These are phyloP conservation scores for Phalera bucephala DNA, from an alignment of 2,888 invertebrate species.

Conservation along the genomic window DNA sequence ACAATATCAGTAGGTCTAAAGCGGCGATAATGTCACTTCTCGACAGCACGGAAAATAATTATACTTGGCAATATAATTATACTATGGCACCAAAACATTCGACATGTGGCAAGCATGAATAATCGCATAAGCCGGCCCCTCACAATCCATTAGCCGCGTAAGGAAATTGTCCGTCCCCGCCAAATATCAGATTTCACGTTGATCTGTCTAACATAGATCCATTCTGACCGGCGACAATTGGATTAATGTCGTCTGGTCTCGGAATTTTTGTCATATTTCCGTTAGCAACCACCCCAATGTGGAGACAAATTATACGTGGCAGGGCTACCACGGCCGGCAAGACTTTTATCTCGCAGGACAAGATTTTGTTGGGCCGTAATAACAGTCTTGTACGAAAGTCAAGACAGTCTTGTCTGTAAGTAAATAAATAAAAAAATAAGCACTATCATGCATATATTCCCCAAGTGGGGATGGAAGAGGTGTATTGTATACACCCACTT, in stretches of 20 bases:
- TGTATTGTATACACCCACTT: too few relatives aligned
- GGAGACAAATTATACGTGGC: constrained; percentile 65
- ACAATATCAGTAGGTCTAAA: too few relatives aligned
- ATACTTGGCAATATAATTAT: too few relatives aligned
- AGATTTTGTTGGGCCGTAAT: too few relatives aligned
- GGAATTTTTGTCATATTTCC: constrained; percentile 74
- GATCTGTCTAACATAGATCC: constrained; percentile 77
- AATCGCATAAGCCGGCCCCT: constrained; percentile 54
- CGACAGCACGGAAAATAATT: neutral
- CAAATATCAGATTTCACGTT: constrained; percentile 80
- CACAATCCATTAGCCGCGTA: constrained; percentile 69
- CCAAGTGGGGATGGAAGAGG: too few relatives aligned
- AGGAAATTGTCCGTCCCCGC: constrained; percentile 73
- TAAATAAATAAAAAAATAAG: too few relatives aligned
- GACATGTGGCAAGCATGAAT: constrained; percentile 49
- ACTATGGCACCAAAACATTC: constrained; percentile 13
- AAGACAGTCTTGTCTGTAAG: too few relatives aligned
- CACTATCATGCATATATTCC: too few relatives aligned
- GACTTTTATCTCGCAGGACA: too few relatives aligned
- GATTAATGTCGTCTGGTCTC: constrained; percentile 76
- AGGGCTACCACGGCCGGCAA: too few relatives aligned
- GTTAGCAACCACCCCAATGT: constrained; percentile 40
- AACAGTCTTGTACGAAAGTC: too few relatives aligned
- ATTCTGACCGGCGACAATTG: constrained; percentile 74
- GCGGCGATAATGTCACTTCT: constrained; percentile 5